Percentiles rank a stretch among this genome's conserved stretches.
phyloP scores from a whole-genome alignment of 2,888 invertebrate species.

The Platycheirus rosarum region DNA sequence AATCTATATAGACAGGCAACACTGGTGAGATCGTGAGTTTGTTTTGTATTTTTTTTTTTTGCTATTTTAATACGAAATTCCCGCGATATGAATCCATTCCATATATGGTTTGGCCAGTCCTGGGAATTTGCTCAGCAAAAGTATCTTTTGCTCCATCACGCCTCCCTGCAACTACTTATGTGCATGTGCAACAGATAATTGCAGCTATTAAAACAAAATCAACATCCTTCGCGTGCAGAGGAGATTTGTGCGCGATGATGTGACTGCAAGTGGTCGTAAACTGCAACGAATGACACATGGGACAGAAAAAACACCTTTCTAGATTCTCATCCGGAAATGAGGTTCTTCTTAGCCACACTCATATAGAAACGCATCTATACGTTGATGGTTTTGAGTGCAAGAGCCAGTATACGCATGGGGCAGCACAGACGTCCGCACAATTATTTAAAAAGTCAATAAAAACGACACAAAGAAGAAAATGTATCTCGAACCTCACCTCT shows the following conservation, averaged over 20 bases:
- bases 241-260: slow-evolving; percentile 51
- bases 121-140: neutral
- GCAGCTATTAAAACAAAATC: slow-evolving; percentile 52
- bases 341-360: slow-evolving; percentile 48
- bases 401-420: neutral
- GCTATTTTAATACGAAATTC: slow-evolving; percentile 47
- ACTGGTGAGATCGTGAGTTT: neutral
- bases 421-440: slow-evolving; percentile 6
- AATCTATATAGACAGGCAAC: slow-evolving; percentile 10
- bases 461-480: slow-evolving; percentile 37
- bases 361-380: neutral
- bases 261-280: slow-evolving; percentile 40
- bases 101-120: slow-evolving; percentile 24
- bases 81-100: slow-evolving; percentile 39
- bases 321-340: slow-evolving; percentile 52
- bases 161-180: slow-evolving; percentile 4
- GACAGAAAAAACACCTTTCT: slow-evolving; percentile 40
- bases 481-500: slow-evolving; percentile 49
- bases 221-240: slow-evolving; percentile 46
- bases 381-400: neutral
- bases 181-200: slow-evolving; percentile 53
- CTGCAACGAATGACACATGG: slow-evolving; percentile 40
- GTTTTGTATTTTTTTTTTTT: slow-evolving; percentile 4
- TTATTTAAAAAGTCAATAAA: slow-evolving; percentile 59
- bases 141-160: neutral